These are phyloP conservation scores for Nephrotoma guestfalica DNA, from an alignment of 2,888 invertebrate species.

Conservation along the genomic window DNA sequence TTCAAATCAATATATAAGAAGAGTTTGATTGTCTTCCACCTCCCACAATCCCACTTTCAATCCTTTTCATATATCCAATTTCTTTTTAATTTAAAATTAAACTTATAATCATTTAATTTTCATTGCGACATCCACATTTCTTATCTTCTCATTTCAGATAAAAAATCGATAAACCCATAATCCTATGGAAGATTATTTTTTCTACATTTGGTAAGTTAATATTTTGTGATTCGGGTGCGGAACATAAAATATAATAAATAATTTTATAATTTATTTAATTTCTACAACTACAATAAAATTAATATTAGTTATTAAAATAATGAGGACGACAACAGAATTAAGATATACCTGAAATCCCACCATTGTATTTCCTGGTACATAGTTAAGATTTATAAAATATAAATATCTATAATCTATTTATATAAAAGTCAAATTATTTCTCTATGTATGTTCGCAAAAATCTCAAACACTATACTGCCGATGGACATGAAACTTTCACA, in stretches of 20 bases:
- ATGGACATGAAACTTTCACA: too few species aligned
- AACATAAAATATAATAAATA: not conserved
- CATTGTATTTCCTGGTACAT: not conserved
- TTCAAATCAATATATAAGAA: not conserved
- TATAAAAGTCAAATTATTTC: too few species aligned
- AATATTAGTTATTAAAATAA: not conserved
- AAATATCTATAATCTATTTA: not conserved
- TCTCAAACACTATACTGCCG: too few species aligned
- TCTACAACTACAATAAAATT: not conserved
- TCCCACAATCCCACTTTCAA: not conserved
- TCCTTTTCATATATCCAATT: not conserved
- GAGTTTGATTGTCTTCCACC: not conserved
- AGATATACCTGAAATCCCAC: not conserved
- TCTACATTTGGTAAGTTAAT: not conserved
- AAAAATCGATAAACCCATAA: not conserved
- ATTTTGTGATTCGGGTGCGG: not conserved
- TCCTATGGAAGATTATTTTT: not conserved
- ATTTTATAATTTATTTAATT: not conserved
- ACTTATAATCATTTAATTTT: not conserved
- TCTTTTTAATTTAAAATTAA: not conserved
- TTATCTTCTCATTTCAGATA: not conserved
- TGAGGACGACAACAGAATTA: not conserved
- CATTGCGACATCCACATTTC: not conserved
- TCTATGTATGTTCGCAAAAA: too few species aligned
- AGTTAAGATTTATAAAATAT: not conserved